Evolutionary conservation across 1,140 invertebrate species (phyloP), one percentile per base, ranked within the genome.

Genomic region (Cydia strobilella): DNA sequence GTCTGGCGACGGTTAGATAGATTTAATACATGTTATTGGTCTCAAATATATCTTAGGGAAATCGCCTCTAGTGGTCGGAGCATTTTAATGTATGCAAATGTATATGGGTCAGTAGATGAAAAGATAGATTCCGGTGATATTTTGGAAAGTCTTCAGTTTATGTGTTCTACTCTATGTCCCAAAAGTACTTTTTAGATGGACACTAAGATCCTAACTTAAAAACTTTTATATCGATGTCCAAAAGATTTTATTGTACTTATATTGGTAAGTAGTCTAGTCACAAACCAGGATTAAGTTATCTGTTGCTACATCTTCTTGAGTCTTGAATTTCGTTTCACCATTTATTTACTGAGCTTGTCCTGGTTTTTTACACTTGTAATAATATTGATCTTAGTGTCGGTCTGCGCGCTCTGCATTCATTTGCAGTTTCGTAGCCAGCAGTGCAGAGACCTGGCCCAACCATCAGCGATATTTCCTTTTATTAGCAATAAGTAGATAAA

Each of bases 221-320:
- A 84, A 76, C 65, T 77, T 74, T 72, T 74, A 63, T 72, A 62
- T 77, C 73, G 48, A 75, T 72, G 31, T 66, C 71, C 20, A 69
- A 77, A 76, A 77, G 39, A 51, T 79, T 79, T 51, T 75, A 74
- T 69, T 82, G 85, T 89, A 89, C 84, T 89, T 89, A 86, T 74
- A 62, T 79, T 75, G 80, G 82, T 79, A 73, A 76, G 76, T 83
- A 82, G 82, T 88, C 88, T 90, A 88, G 88, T 89, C 87, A 89
- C 77, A 79, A 78, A 77, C 25, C 75, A 76, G 62, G 51, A 66
- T 65, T 18, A 69, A 65, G 31, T 35, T 69, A 35, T n/a, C 13
- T 27, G 65, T 27, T 39, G 9, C 42, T 69, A 69, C 12, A 69
- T 35, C 13, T 69, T 42, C 65, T 39, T 69, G 35, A 69, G 65